Conservation (phyloP, 2,797 vertebrate species). For the Chaetophractus vellerosus region DNA sequence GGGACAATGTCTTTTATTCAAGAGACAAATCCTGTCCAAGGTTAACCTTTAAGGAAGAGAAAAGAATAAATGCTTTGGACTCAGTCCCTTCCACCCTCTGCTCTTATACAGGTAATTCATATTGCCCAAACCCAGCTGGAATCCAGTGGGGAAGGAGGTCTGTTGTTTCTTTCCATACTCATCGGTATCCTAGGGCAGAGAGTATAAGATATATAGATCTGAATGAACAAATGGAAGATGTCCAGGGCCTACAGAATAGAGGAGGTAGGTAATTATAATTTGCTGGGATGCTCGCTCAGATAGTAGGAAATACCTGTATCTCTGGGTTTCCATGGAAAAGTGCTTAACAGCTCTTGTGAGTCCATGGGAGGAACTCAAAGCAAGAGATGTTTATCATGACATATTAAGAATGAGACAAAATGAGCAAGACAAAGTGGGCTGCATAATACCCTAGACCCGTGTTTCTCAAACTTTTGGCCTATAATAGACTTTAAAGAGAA, state of each 20-base stretch:
- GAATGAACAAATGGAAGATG: not conserved
- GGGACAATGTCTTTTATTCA: not conserved
- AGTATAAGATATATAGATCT: not conserved
- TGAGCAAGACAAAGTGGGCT: not conserved
- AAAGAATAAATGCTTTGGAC: not conserved
- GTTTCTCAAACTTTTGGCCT: not conserved
- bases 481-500: not conserved
- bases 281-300: not conserved
- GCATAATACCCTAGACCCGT: not conserved
- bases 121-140: not conserved
- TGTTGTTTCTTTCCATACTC: not conserved
- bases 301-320: not conserved
- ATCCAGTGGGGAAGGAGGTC: rapidly evolving
- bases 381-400: not conserved
- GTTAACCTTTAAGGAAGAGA: not conserved
- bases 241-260: not conserved
- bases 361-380: not conserved
- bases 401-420: not conserved
- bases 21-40: not conserved
- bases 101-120: not conserved
- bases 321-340: not conserved
- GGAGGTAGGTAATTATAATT: not conserved
- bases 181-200: not conserved
- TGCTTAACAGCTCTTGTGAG: not conserved
- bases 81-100: not conserved